phyloP scores from a whole-genome alignment of 2,797 vertebrate species.

The Alca torda region DNA sequence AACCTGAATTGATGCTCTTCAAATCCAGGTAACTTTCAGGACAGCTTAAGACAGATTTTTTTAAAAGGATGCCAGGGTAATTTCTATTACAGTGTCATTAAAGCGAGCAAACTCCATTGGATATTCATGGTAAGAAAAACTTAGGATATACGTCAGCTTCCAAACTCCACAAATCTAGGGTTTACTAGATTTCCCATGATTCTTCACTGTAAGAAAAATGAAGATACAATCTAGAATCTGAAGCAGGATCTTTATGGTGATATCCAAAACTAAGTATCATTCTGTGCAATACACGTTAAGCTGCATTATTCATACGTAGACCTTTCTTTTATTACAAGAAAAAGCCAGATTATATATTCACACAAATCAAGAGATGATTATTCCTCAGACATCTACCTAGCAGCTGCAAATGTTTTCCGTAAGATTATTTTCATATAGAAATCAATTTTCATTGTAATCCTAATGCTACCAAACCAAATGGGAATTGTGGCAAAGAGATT shows the following conservation, averaged over 20 bases:
- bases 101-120: neutral
- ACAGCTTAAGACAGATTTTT: neutral
- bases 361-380: neutral
- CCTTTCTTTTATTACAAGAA: neutral
- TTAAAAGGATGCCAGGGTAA: neutral
- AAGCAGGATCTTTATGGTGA: neutral
- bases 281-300: rapidly evolving
- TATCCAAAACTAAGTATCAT: neutral
- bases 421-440: neutral
- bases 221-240: neutral
- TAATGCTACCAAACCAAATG: neutral
- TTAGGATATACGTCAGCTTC: neutral
- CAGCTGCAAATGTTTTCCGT: neutral
- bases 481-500: neutral
- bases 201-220: neutral
- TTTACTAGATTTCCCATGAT: neutral
- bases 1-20: rapidly evolving
- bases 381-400: neutral
- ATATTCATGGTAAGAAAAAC: neutral
- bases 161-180: neutral
- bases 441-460: neutral
- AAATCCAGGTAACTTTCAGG: neutral
- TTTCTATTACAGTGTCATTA: neutral
- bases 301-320: neutral
- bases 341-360: neutral